These are phyloP conservation scores for Propithecus deckenii DNA, from an alignment of 2,797 vertebrate species.

Conservation along the genomic window DNA sequence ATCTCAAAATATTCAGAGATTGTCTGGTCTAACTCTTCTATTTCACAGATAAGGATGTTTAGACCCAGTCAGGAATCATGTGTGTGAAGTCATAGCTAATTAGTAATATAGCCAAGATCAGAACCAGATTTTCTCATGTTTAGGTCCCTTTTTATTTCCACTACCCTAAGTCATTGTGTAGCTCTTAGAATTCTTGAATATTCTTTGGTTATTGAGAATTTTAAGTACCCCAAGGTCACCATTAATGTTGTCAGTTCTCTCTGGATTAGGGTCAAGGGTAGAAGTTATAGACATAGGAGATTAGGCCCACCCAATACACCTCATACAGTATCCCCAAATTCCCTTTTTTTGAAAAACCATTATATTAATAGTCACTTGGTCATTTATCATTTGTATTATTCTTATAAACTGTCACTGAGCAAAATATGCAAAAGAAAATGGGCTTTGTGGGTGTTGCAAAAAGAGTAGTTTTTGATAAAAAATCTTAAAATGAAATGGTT, in stretches of 20 bases:
- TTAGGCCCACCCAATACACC: not conserved
- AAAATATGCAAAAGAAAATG: conserved; percentile 21
- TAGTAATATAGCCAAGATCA: not conserved
- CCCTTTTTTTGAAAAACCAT: not conserved
- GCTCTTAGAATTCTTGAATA: not conserved
- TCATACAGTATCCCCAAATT: not conserved
- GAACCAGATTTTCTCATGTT: not conserved
- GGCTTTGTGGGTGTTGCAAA: not conserved
- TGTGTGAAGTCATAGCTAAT: conserved; percentile 22
- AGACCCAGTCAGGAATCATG: not conserved
- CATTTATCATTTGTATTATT: not conserved
- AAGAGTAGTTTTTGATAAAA: not conserved
- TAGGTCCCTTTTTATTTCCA: not conserved
- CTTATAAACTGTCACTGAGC: not conserved
- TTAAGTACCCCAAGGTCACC: not conserved
- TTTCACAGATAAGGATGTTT: conserved; percentile 5
- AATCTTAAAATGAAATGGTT: conserved; percentile 1
- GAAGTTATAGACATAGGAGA: not conserved
- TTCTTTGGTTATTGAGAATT: not conserved
- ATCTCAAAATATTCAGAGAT: conserved; percentile 45
- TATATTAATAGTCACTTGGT: not conserved
- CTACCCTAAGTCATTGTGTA: not conserved
- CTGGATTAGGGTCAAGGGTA: not conserved
- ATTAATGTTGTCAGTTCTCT: not conserved
- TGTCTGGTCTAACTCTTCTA: not conserved